A percentile compares a stretch with the other conserved stretches of the same genome.
Evolutionary conservation across 2,797 vertebrate species (phyloP).

Genomic region (Cossypha niveicapilla): DNA sequence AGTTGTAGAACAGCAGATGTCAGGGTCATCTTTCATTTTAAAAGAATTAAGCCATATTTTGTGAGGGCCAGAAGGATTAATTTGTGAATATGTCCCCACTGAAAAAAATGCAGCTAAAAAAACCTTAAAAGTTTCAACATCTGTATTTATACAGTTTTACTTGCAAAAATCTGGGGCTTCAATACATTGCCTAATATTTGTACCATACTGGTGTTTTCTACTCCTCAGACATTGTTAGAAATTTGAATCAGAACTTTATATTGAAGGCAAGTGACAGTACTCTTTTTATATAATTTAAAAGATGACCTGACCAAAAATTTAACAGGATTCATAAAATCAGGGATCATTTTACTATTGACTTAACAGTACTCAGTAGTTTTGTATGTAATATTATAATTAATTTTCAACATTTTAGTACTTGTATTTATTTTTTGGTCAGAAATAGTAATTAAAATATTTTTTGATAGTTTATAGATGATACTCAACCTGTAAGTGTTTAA

Average conservation of each 20-base stretch:
- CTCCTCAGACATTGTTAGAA: conserved; percentile 72
- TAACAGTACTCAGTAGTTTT: conserved; percentile 82
- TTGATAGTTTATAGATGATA: conserved; percentile 82
- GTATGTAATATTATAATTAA: conserved; percentile 81
- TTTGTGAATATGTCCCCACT: conserved; percentile 66
- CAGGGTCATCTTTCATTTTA: conserved; percentile 76
- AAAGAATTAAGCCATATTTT: conserved; percentile 81
- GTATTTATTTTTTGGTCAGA: conserved; percentile 82
- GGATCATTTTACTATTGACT: conserved; percentile 85
- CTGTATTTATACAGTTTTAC: conserved; percentile 74
- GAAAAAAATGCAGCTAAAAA: conserved; percentile 59
- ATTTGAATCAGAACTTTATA: conserved; percentile 75
- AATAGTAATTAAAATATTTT: conserved; percentile 84
- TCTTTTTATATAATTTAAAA: conserved; percentile 80
- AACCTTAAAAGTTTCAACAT: conserved; percentile 52
- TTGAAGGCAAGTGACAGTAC: conserved; percentile 73
- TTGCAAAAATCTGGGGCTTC: conserved; percentile 65
- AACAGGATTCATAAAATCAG: conserved; percentile 82
- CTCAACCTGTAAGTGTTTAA: conserved; percentile 77
- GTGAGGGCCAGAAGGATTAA: conserved; percentile 69
- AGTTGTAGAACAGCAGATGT: conserved; percentile 70
- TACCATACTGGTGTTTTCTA: conserved; percentile 74
- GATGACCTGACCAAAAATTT: conserved; percentile 81
- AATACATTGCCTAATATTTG: conserved; percentile 68
- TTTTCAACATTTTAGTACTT: conserved; percentile 82